Base-by-base conservation (phyloP, 2,113 vertebrate species). In the Cyrtonyx montezumae region DNA sequence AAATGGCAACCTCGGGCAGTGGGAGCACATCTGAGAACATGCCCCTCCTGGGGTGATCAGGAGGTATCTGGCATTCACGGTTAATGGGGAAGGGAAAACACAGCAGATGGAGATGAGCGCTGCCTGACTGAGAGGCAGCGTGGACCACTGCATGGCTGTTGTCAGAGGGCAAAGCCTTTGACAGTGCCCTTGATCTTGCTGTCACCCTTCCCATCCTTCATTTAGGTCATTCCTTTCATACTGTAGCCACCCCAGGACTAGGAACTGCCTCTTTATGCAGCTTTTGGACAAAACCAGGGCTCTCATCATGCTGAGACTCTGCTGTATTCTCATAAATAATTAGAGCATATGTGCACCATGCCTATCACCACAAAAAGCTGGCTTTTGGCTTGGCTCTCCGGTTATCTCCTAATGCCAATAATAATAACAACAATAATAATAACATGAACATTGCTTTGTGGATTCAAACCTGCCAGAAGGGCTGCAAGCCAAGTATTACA, bases 371-470 rank as follows among this genome's bases (percentile, higher is more conserved):
- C 94, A 94, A 83, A 83, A 90, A 23, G 43, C 56, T 5, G 0
- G 36, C 30, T 28, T 36, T 94, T 91, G 93, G 89, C 91, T 66
- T 81, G 82, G 89, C 30, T 74, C 68, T 53, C 94, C 74, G 55
- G 28, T 95, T 91, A 84, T 94, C 95, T 75, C 94, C 82, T 79
- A 79, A 77, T 86, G 91, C 93, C 95, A 95, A 65, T 69, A 96
- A 95, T 96, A 96, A 96, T 87, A 96, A 95, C 90, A 96, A 96
- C 86, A 96, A 96, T 91, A 95, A 96, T 86, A 96, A 96, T 95
- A 95, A 95, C 62, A 91, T 86, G 94, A 93, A 79, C 16, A 34
- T 36, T 91, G 77, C 94, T 91, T 85, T 92, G 94, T 78, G 93
- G 87, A 84, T 93, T 95, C 73, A 61, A 69, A 91, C 36, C 85